phyloP scores from a whole-genome alignment of 2,888 invertebrate species.

The Eupeodes latifasciatus region DNA sequence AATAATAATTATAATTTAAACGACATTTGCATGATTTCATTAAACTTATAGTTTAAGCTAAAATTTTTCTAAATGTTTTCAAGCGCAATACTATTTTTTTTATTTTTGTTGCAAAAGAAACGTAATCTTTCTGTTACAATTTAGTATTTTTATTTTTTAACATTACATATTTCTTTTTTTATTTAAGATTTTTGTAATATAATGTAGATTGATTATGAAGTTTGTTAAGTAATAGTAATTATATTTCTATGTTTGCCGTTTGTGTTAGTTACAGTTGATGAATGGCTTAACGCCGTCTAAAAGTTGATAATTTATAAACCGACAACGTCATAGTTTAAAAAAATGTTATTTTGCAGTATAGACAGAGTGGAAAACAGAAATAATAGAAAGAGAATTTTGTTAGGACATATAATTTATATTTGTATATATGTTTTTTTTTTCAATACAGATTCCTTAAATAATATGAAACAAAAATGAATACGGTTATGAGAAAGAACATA shows the following conservation, averaged over 20 bases:
- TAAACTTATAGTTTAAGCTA: constrained; percentile 46
- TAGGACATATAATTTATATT: constrained; percentile 38
- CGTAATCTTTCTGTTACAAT: constrained; percentile 29
- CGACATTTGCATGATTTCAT: constrained; percentile 29
- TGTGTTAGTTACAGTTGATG: constrained; percentile 70
- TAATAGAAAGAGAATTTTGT: constrained; percentile 60
- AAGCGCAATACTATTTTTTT: constrained; percentile 42
- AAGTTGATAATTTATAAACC: constrained; percentile 35
- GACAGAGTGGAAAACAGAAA: constrained; percentile 48
- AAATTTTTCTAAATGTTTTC: constrained; percentile 6
- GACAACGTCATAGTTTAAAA: constrained; percentile 52
- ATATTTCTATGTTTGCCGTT: constrained; percentile 61
- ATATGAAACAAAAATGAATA: no score
- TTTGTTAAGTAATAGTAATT: constrained; percentile 17
- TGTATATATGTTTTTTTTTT: constrained; percentile 19
- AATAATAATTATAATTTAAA: constrained; percentile 44
- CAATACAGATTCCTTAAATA: background rate
- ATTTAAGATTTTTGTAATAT: constrained; percentile 18
- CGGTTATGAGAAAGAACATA: constrained; percentile 19
- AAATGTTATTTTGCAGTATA: constrained; percentile 42
- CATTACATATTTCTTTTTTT: constrained; percentile 42
- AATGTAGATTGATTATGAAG: constrained; percentile 31
- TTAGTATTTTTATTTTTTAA: constrained; percentile 27
- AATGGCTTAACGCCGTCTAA: constrained; percentile 69
- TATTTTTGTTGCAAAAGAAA: constrained; percentile 36